Percentiles rank a stretch among this genome's conserved stretches.
These are phyloP conservation scores for Lanius ludovicianus DNA, from an alignment of 2,113 vertebrate species.

Conservation along the genomic window DNA sequence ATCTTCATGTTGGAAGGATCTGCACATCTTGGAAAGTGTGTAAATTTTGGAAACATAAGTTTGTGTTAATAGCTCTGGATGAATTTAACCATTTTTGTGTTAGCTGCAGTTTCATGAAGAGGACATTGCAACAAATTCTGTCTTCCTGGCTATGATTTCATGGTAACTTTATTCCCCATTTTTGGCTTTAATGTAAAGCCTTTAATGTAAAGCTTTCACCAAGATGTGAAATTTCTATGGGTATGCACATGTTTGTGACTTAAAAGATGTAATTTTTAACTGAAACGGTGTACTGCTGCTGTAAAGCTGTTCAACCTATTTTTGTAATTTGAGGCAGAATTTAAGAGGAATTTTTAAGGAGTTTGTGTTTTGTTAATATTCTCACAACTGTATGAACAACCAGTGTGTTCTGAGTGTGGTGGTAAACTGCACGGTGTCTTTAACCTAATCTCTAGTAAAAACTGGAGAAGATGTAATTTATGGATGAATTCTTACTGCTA, in stretches of 20 bases:
- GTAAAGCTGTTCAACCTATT: neutral
- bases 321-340: neutral
- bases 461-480: neutral
- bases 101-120: neutral
- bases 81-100: neutral
- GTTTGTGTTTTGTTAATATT: neutral
- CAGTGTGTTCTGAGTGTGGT: neutral
- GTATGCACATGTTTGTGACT: fast-evolving
- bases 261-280: neutral
- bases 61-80: neutral
- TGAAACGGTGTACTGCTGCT: neutral
- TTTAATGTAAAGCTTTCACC: neutral
- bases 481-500: neutral
- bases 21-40: neutral
- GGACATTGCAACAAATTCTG: neutral
- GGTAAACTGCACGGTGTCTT: neutral
- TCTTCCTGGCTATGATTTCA: neutral
- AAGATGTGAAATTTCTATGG: neutral
- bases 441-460: neutral
- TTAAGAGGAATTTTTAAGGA: neutral
- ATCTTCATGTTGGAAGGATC: neutral
- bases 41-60: neutral
- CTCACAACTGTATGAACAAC: fast-evolving
- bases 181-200: neutral
- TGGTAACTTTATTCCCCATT: neutral